These are phyloP conservation scores for Esperia sulphurella DNA, from an alignment of 2,888 invertebrate species.

Conservation along the genomic window DNA sequence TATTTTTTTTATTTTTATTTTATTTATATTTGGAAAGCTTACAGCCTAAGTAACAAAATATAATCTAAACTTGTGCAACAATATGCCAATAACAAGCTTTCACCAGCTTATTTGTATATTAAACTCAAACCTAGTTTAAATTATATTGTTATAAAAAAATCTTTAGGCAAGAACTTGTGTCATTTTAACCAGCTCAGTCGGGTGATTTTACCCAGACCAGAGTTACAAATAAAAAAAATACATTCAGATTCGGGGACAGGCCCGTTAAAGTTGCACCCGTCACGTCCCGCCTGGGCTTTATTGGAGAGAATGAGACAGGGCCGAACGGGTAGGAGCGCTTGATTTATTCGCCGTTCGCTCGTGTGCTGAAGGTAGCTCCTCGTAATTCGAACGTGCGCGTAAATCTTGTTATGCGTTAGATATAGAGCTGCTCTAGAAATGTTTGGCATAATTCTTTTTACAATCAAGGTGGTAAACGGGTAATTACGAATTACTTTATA, in stretches of 20 bases:
- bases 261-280: slow-evolving; percentile 34
- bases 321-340: slow-evolving; percentile 30
- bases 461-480: too few species aligned
- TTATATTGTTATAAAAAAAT: too few species aligned
- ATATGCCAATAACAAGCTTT: too few species aligned
- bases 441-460: background rate
- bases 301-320: slow-evolving; percentile 41
- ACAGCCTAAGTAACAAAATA: too few species aligned
- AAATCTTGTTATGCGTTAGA: slow-evolving; percentile 40
- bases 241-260: slow-evolving; percentile 15
- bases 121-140: background rate
- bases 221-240: slow-evolving; percentile 17
- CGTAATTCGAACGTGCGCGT: slow-evolving; percentile 51
- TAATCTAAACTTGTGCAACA: too few species aligned
- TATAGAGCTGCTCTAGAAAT: background rate
- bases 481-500: too few species aligned
- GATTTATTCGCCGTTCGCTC: slow-evolving; percentile 54
- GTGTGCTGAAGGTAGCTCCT: slow-evolving; percentile 42
- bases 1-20: too few species aligned
- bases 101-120: too few species aligned
- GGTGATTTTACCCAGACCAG: background rate
- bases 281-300: slow-evolving; percentile 41
- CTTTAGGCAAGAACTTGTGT: too few species aligned
- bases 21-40: too few species aligned
- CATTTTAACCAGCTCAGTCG: too few species aligned